Percentiles rank a stretch among this genome's conserved stretches.
Conservation (phyloP, 2,113 vertebrate species). For the Sapajus apella region DNA sequence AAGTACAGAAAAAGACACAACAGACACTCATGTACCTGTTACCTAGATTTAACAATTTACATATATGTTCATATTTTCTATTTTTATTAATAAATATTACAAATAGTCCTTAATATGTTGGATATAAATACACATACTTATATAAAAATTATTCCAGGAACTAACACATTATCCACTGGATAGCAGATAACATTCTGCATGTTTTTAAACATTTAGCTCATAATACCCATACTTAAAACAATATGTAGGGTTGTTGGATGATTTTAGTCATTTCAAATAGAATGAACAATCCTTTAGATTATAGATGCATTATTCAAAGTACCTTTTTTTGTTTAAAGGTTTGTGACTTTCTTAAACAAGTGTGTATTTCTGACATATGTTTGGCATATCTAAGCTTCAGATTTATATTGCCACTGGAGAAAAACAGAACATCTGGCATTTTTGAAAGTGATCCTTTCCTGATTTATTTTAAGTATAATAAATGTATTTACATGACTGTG, state of each 20-base stretch:
- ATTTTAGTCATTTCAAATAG: background rate
- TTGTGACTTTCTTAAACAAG: slow-evolving; percentile 48
- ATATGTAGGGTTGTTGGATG: background rate
- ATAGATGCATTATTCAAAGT: background rate
- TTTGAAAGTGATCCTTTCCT: slow-evolving; percentile 61
- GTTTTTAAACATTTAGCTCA: background rate
- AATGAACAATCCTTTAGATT: background rate
- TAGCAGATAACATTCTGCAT: background rate
- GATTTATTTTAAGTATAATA: slow-evolving; percentile 73
- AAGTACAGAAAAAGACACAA: background rate
- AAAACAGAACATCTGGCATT: slow-evolving; percentile 64
- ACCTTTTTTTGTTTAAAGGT: slow-evolving; percentile 33
- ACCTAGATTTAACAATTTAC: background rate
- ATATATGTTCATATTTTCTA: background rate
- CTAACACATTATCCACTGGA: background rate
- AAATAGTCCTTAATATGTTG: background rate
- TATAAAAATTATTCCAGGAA: background rate
- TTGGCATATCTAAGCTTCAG: slow-evolving; percentile 52
- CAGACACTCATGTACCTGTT: background rate
- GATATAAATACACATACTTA: background rate
- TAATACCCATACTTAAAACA: background rate
- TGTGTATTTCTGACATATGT: slow-evolving; percentile 62
- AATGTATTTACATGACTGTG: slow-evolving; percentile 50
- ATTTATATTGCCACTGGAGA: slow-evolving; percentile 60
- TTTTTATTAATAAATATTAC: background rate